Evolutionary conservation across 2,113 vertebrate species (phyloP).

Genomic region (Ginglymostoma cirratum): DNA sequence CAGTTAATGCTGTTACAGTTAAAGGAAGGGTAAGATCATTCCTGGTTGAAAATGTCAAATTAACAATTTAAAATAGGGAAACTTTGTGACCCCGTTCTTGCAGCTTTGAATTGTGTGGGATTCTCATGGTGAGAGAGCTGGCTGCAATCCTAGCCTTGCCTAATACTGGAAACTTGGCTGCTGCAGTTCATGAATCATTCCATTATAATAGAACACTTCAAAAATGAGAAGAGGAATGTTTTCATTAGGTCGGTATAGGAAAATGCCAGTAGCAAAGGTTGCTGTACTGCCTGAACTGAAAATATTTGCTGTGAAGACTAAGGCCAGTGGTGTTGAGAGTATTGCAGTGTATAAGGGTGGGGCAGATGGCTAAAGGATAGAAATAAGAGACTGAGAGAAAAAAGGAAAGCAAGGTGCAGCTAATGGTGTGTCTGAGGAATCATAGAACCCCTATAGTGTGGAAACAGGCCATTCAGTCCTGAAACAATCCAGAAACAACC

Average conservation of each 20-base stretch:
- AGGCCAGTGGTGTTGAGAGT: not conserved
- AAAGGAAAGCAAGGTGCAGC: not conserved
- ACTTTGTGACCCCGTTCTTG: not conserved
- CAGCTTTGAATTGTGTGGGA: not conserved
- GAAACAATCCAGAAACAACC: no score
- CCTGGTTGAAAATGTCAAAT: not conserved
- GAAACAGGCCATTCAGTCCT: no score
- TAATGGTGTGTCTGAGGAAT: not conserved
- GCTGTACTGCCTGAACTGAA: not conserved
- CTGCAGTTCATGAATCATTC: not conserved
- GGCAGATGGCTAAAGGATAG: not conserved
- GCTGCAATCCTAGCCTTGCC: not conserved
- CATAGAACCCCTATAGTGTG: not conserved
- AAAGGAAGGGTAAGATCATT: constrained; percentile 41
- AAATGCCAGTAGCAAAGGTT: not conserved
- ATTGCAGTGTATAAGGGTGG: not conserved
- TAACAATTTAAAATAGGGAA: not conserved
- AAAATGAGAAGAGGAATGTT: not conserved
- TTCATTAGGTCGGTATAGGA: not conserved
- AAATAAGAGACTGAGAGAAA: not conserved
- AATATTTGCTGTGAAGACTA: not conserved
- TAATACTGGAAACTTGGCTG: not conserved
- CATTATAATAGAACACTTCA: not conserved
- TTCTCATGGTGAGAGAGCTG: not conserved
- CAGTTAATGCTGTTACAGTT: constrained; percentile 37